These are phyloP conservation scores for Ruditapes philippinarum DNA, from an alignment of 1,140 invertebrate genomes.

Conservation along the genomic window DNA sequence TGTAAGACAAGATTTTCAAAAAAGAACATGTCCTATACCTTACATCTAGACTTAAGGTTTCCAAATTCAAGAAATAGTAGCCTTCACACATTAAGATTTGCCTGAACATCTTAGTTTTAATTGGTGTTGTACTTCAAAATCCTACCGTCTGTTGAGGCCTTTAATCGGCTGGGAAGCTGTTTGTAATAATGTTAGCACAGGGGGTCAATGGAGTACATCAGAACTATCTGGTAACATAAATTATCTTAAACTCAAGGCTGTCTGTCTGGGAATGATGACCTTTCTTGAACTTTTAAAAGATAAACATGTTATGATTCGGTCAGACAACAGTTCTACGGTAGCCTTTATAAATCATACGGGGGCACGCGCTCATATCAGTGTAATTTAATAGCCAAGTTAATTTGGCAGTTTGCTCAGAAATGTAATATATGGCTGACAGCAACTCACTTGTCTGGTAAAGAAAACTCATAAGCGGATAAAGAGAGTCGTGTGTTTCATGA, in stretches of 20 bases:
- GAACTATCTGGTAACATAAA: too few relatives aligned
- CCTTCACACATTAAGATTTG: too few relatives aligned
- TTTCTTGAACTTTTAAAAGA: constrained; percentile 9
- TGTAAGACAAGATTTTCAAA: too few relatives aligned
- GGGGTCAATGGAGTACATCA: not conserved
- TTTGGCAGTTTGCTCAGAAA: not conserved
- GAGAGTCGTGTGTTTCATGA: not conserved
- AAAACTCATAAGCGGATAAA: not conserved
- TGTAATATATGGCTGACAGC: constrained; percentile 5
- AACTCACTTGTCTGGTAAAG: not conserved
- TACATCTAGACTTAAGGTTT: too few relatives aligned
- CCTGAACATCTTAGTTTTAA: too few relatives aligned
- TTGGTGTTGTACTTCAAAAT: too few relatives aligned
- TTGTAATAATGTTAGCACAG: constrained; percentile 21
- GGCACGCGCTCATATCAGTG: not conserved
- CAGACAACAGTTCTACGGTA: constrained; percentile 20
- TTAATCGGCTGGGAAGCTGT: constrained; percentile 38
- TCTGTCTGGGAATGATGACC: too few relatives aligned
- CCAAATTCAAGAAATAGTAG: too few relatives aligned
- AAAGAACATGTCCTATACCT: too few relatives aligned
- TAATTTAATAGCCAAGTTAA: not conserved
- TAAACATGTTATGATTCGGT: constrained; percentile 9
- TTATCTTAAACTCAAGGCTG: too few relatives aligned
- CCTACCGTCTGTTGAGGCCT: too few relatives aligned
- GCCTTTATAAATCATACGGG: constrained; percentile 23